Percentiles rank a stretch among this genome's conserved stretches.
Evolutionary conservation across 1,140 invertebrate species (phyloP).

Genomic region (Drosophila neocordata): DNA sequence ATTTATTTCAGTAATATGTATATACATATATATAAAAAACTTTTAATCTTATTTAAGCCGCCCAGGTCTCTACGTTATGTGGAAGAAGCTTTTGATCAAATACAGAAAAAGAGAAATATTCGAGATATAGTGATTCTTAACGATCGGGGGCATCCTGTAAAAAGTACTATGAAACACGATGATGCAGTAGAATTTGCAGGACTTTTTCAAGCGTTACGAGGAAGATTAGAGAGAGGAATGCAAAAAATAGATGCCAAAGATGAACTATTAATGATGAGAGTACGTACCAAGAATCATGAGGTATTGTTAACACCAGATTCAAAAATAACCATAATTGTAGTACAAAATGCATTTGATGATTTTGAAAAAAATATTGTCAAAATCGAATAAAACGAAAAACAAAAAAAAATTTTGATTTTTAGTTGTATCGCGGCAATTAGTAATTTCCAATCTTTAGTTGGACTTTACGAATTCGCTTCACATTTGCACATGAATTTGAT

Average conservation of each 20-base stretch:
- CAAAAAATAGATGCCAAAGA: constrained; percentile 66
- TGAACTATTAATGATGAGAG: constrained; percentile 65
- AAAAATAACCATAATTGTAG: constrained; percentile 74
- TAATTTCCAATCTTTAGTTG: too few species aligned
- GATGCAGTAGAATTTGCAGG: constrained; percentile 61
- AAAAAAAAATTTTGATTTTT: not conserved
- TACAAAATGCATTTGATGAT: constrained; percentile 66
- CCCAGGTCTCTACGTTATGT: constrained; percentile 63
- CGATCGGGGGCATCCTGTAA: constrained; percentile 67
- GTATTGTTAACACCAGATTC: constrained; percentile 68
- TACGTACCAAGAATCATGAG: constrained; percentile 70
- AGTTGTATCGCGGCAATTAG: too few species aligned
- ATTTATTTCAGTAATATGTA: not conserved
- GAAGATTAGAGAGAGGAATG: constrained; percentile 63
- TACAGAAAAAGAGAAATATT: constrained; percentile 62
- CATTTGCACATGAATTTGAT: too few species aligned
- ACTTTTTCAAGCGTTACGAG: constrained; percentile 59
- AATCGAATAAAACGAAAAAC: too few species aligned
- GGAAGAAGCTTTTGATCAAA: constrained; percentile 60
- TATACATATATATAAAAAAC: not conserved
- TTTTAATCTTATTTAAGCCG: constrained; percentile 23
- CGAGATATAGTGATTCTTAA: constrained; percentile 70
- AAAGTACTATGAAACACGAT: constrained; percentile 60
- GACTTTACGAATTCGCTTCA: too few species aligned
- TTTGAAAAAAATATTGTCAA: constrained; percentile 19